These are phyloP conservation scores for Mesorhabditis belari DNA, from an alignment of 2,888 invertebrate species.

Conservation along the genomic window DNA sequence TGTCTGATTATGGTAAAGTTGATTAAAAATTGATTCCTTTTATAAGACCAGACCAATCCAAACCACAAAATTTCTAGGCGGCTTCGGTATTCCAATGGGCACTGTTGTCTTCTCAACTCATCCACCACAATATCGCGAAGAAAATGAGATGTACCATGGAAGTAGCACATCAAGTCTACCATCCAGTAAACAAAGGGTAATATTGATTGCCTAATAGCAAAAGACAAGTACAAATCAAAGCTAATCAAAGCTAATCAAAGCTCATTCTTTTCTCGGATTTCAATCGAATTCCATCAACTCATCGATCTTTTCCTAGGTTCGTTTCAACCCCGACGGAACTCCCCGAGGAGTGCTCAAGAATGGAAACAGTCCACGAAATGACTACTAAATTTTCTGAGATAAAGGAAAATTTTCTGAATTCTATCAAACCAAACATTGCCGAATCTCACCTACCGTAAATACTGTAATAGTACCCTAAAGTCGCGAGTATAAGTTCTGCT, in stretches of 20 bases:
- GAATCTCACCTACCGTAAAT: too few species aligned
- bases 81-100: conserved; percentile 49
- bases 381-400: too few species aligned
- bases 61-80: conserved; percentile 43
- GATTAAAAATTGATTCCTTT: too few species aligned
- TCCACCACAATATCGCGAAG: conserved; percentile 47
- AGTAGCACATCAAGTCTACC: conserved; percentile 41
- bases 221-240: background rate
- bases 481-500: too few species aligned
- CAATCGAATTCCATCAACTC: conserved; percentile 8
- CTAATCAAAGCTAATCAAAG: background rate
- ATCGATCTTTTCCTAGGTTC: too few species aligned
- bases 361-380: conserved; percentile 17
- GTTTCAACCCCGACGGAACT: conserved; percentile 52
- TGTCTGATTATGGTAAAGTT: too few species aligned
- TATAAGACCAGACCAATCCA: background rate
- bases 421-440: too few species aligned
- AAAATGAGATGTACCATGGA: conserved; percentile 35
- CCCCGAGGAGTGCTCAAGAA: conserved; percentile 50
- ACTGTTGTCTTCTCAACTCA: conserved; percentile 51
- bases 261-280: background rate
- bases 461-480: too few species aligned
- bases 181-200: conserved; percentile 27
- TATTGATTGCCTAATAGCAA: too few species aligned
- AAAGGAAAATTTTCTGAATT: too few species aligned